A percentile compares a stretch with the other conserved stretches of the same genome.
phyloP scores from a whole-genome alignment of 2,888 invertebrate genomes.

The Brachyopa scutellaris region DNA sequence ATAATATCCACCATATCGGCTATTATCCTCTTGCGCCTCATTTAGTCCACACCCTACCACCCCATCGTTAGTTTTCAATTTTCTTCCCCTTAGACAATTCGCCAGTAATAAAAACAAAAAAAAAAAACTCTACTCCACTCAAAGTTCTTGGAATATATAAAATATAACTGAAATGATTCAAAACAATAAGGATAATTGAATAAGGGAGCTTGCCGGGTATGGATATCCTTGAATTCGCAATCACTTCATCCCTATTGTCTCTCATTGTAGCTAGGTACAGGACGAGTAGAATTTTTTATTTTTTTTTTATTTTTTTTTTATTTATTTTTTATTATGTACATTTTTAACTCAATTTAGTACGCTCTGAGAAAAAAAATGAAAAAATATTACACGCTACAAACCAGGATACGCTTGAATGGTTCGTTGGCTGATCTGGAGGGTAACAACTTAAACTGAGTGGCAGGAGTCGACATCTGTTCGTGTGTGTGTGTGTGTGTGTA shows the following conservation, averaged over 20 bases:
- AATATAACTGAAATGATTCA: neutral
- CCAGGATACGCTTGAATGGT: neutral
- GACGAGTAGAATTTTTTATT: neutral
- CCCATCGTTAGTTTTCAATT: no score
- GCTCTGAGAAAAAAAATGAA: constrained; percentile 7
- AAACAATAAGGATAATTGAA: constrained; percentile 50
- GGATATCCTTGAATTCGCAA: constrained; percentile 1
- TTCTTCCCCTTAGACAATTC: no score
- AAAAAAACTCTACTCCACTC: no score
- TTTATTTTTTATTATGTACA: constrained; percentile 39
- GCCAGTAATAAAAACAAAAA: no score
- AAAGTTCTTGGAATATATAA: no score
- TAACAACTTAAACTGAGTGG: no score
- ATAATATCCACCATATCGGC: no score
- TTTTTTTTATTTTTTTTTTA: neutral
- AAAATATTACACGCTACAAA: neutral
- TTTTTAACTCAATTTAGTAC: constrained; percentile 21
- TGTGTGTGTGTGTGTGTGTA: no score
- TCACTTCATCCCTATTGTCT: neutral
- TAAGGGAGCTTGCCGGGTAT: neutral
- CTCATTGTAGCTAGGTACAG: neutral
- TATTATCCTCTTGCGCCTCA: no score
- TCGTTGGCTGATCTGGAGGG: neutral
- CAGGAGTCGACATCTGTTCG: no score
- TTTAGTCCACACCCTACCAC: no score